Evolutionary conservation across 2,797 vertebrate genomes (phyloP).

Genomic region (Pseudochaenichthys georgianus): DNA sequence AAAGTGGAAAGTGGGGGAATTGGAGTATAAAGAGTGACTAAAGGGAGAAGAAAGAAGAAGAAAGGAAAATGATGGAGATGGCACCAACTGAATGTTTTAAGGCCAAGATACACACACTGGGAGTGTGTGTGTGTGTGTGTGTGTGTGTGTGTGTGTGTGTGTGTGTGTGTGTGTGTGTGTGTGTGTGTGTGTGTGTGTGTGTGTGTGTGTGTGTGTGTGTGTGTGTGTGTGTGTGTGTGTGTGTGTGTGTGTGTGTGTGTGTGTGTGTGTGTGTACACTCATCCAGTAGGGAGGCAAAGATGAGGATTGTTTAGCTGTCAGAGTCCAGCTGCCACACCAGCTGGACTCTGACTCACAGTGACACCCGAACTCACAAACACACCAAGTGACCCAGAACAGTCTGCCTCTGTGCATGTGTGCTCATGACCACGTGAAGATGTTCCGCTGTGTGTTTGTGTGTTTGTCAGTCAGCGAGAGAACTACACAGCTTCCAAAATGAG

Average conservation of each 20-base stretch:
- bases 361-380: constrained; percentile 67
- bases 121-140: neutral
- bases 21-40: constrained; percentile 38
- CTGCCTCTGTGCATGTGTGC: constrained; percentile 60
- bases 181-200: neutral
- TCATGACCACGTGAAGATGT: constrained; percentile 51
- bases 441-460: constrained; percentile 2
- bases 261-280: neutral
- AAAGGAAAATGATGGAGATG: constrained; percentile 36
- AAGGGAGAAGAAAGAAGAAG: constrained; percentile 41
- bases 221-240: too few species aligned
- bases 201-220: too few species aligned
- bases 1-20: constrained; percentile 35
- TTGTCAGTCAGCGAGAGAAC: constrained; percentile 53
- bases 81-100: constrained; percentile 40
- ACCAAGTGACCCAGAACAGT: constrained; percentile 75
- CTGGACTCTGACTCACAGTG: constrained; percentile 75
- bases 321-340: constrained; percentile 78
- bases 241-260: too few species aligned
- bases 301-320: constrained; percentile 73
- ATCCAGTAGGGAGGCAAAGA: constrained; percentile 53
- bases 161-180: neutral
- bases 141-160: neutral
- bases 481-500: constrained; percentile 58
- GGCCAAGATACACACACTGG: constrained; percentile 45